These are phyloP conservation scores for Mantis religiosa DNA, from an alignment of 2,888 invertebrate species.

Conservation along the genomic window DNA sequence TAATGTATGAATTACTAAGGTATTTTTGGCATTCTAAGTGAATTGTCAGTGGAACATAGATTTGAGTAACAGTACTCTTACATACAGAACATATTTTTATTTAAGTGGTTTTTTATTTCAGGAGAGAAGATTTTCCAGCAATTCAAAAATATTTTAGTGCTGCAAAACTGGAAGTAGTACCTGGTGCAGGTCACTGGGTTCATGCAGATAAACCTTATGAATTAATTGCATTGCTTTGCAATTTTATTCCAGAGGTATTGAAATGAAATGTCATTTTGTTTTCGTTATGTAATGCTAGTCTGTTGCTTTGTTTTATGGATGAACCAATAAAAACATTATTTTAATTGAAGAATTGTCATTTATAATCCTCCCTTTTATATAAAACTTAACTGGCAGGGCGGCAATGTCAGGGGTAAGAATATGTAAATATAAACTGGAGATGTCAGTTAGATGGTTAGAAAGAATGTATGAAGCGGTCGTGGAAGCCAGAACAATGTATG, in stretches of 20 bases:
- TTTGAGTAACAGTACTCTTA: neutral
- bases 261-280: neutral
- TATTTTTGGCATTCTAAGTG: no score
- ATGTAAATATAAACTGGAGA: no score
- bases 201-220: conserved; percentile 85
- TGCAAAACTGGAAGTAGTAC: conserved; percentile 64
- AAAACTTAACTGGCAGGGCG: no score
- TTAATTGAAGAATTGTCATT: no score
- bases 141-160: conserved; percentile 70
- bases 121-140: conserved; percentile 53
- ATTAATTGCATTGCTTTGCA: conserved; percentile 45
- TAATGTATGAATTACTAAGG: no score
- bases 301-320: neutral
- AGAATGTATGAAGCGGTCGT: no score
- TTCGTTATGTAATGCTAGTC: neutral
- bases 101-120: conserved; percentile 32
- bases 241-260: neutral
- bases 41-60: no score
- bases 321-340: neutral
- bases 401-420: no score
- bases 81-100: neutral
- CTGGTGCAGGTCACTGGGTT: conserved; percentile 88
- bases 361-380: no score
- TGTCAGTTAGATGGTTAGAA: no score
- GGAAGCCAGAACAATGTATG: no score